These are phyloP conservation scores for Syrphus vitripennis DNA, from an alignment of 2,888 invertebrate genomes.

Conservation along the genomic window DNA sequence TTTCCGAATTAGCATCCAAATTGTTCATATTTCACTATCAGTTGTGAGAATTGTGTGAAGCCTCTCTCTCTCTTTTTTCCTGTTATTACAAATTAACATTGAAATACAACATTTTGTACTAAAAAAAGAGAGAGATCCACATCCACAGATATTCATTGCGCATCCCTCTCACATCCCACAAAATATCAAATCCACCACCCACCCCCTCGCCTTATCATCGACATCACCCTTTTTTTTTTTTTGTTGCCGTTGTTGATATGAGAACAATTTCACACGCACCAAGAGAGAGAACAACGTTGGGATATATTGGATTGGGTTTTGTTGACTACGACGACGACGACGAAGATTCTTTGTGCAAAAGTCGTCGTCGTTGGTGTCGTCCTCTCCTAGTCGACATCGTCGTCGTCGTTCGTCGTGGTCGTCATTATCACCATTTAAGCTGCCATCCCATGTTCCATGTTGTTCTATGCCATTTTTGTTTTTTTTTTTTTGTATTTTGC, in stretches of 20 bases:
- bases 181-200: neutral
- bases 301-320: too few relatives aligned
- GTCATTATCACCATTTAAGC: constrained; percentile 63
- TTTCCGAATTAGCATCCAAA: neutral
- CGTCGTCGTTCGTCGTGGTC: constrained; percentile 29
- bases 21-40: neutral
- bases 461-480: constrained; percentile 33
- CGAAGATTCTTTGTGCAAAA: constrained; percentile 7
- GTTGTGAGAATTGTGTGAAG: too few relatives aligned
- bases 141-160: constrained; percentile 55
- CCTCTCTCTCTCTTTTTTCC: neutral
- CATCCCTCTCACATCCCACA: constrained; percentile 15
- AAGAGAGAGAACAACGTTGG: constrained; percentile 21
- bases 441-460: constrained; percentile 43
- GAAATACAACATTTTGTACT: neutral
- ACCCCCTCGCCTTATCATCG: neutral
- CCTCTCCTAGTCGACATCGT: constrained; percentile 10
- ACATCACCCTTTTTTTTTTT: neutral
- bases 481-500: too few relatives aligned
- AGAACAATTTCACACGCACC: constrained; percentile 27
- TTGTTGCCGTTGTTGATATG: too few relatives aligned
- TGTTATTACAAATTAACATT: neutral
- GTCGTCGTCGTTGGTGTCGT: neutral
- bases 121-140: constrained; percentile 9
- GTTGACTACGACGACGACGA: neutral